These are phyloP conservation scores for Isaurus tuberculatus DNA, from an alignment of 92 coral and sea anemone species.

Conservation along the genomic window DNA sequence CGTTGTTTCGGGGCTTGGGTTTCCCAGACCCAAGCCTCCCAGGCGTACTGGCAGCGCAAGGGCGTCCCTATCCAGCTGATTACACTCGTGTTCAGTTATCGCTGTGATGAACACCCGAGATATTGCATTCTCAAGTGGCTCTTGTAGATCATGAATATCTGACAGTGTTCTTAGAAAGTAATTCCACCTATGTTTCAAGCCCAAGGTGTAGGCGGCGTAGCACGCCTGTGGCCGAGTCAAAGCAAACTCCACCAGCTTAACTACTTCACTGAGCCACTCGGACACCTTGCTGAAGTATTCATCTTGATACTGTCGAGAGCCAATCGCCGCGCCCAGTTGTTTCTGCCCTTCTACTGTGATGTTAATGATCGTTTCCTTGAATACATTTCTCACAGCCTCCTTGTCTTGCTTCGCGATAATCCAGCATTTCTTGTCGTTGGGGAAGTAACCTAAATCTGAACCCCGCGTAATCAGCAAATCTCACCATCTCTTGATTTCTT, in stretches of 20 bases:
- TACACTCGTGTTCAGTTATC: neutral
- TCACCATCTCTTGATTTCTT: no score
- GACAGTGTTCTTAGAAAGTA: constrained; percentile 39
- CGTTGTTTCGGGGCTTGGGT: neutral
- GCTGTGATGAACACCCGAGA: neutral
- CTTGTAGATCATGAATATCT: neutral
- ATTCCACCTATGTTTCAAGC: neutral
- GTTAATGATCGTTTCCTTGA: no score
- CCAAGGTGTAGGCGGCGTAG: constrained; percentile 41
- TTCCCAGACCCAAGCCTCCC: neutral
- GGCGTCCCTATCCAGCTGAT: constrained; percentile 39
- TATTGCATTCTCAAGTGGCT: neutral
- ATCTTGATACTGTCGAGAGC: no score
- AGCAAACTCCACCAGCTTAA: neutral
- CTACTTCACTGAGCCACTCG: no score
- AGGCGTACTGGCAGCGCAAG: neutral
- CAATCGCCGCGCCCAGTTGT: no score
- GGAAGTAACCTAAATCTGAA: no score
- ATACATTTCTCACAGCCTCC: no score
- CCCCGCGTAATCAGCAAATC: no score
- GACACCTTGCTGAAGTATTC: no score
- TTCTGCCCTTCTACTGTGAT: no score
- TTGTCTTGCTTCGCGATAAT: no score
- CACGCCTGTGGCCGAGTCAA: neutral
- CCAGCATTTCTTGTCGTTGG: no score